Evolutionary conservation across 2,113 vertebrate genomes (phyloP).

Genomic region (Lagopus leucura): DNA sequence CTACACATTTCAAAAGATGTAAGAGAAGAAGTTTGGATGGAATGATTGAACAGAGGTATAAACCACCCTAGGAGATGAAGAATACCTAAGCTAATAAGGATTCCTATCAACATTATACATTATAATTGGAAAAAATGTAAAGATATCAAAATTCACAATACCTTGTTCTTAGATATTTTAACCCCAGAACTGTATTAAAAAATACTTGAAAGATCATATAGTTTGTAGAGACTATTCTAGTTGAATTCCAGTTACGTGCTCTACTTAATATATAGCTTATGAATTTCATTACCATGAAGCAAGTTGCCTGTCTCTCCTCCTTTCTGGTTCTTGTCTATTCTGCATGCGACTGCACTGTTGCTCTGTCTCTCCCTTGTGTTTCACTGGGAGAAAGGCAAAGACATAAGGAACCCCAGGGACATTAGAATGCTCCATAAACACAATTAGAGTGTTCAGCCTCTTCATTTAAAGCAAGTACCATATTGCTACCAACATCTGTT

Average conservation of each 20-base stretch:
- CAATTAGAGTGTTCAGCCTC: constrained; percentile 47
- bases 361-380: background rate
- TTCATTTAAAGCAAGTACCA: constrained; percentile 44
- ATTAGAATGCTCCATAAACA: constrained; percentile 38
- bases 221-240: background rate
- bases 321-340: background rate
- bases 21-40: background rate
- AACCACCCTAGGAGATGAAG: background rate
- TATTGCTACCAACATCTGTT: constrained; percentile 49
- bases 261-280: constrained; percentile 4
- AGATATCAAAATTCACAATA: background rate
- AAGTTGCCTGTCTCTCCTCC: background rate
- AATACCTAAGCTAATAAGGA: background rate
- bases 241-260: background rate
- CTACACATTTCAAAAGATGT: background rate
- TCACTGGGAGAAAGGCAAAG: constrained; percentile 17
- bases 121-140: background rate
- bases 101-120: background rate
- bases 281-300: constrained; percentile 23
- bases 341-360: background rate
- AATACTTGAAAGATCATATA: background rate
- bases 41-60: background rate
- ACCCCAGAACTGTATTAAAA: background rate
- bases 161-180: background rate
- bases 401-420: constrained; percentile 24